phyloP scores from a whole-genome alignment of 1,140 invertebrate genomes.

The Frieseomelitta varia region DNA sequence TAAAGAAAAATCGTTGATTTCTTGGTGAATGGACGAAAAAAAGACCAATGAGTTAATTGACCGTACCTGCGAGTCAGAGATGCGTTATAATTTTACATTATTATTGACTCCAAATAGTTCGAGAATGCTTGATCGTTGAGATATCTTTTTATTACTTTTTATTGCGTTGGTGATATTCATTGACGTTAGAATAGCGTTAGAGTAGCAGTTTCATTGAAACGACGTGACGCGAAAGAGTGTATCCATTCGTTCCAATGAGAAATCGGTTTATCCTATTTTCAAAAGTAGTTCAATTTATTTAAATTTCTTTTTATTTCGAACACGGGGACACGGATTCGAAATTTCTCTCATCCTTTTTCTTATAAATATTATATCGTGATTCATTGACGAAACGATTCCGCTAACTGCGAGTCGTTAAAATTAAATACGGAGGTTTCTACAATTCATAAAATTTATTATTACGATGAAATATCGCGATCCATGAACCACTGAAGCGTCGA shows the following conservation, averaged over 20 bases:
- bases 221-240: background rate
- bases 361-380: background rate
- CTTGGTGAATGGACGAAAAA: constrained; percentile 7
- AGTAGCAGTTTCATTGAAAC: constrained; percentile 14
- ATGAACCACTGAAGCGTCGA: background rate
- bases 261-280: background rate
- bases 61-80: constrained; percentile 44
- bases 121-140: constrained; percentile 33
- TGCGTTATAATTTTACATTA: constrained; percentile 33
- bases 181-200: constrained; percentile 30
- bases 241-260: background rate
- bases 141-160: constrained; percentile 42
- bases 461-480: too few relatives aligned
- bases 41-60: constrained; percentile 61
- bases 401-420: background rate
- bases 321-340: background rate
- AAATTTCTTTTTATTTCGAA: background rate
- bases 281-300: background rate
- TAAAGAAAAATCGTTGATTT: background rate
- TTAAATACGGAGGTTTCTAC: too few relatives aligned
- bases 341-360: background rate
- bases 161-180: constrained; percentile 24
- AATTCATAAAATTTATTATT: too few relatives aligned
- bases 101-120: constrained; percentile 13
- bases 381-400: background rate